Evolutionary conservation across 2,113 vertebrate species (phyloP).

Genomic region (Riparia riparia): DNA sequence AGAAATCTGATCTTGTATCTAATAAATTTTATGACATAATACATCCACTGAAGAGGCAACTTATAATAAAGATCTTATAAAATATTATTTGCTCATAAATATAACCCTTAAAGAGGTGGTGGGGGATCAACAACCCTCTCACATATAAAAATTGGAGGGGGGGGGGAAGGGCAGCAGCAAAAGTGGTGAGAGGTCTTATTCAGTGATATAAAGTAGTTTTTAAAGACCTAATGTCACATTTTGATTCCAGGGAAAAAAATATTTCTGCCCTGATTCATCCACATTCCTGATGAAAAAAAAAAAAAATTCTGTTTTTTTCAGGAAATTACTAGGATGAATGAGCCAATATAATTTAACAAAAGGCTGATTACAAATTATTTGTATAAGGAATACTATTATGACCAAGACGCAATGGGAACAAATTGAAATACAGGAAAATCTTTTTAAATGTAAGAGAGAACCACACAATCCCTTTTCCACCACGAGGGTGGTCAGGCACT

Average conservation of each 20-base stretch:
- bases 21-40: neutral
- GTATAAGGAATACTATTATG: neutral
- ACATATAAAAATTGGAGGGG: neutral
- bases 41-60: neutral
- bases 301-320: neutral
- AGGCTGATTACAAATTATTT: neutral
- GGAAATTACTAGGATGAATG: neutral
- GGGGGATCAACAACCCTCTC: neutral
- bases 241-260: neutral
- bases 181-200: neutral
- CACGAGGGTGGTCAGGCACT: neutral
- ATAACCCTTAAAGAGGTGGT: neutral
- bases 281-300: neutral
- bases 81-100: constrained; percentile 7
- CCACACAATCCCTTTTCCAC: neutral
- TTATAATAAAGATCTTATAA: neutral
- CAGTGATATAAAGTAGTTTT: neutral
- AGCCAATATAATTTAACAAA: neutral
- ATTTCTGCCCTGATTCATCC: neutral
- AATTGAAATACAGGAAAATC: neutral
- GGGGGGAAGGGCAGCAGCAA: neutral
- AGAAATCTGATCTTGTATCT: constrained; percentile 31
- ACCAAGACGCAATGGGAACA: neutral
- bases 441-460: neutral
- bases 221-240: neutral